Base-by-base conservation (phyloP, 2,888 invertebrate genomes). In the Pycnomerus fuliginosus region DNA sequence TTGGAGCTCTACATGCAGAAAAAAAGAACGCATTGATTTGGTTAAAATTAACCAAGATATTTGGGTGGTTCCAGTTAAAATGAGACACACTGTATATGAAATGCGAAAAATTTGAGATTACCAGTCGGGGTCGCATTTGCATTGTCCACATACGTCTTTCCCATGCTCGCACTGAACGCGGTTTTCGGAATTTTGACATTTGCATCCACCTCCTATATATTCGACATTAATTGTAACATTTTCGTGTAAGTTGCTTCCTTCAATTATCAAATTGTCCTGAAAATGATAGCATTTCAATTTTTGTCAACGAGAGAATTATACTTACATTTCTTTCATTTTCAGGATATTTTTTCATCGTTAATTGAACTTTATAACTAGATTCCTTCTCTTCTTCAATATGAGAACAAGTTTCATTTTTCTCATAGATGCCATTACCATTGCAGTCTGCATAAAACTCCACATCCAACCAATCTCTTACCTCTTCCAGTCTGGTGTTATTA, bases 161-260 rank as follows among this genome's bases (percentile, higher is more conserved):
- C 48, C 78, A 85, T 40, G 74, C 79, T 48, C 76, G 75, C 61
- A 76, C 65, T n/a, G 10, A 72, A 69, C 1, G 61, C 44, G 17
- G 68, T 75, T 60, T 86, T 25, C 10, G n/a, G 5, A 4, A 83
- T 59, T 87, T 85, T 50, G 85, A 78, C 35, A 90, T 73, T 55
- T 36, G 29, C 63, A 64, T 32, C 33, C 35, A 2, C 17, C 31
- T 1, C 59, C 64, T 2, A 57, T 28, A 37, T 64, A 69, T 17
- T 87, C 83, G 25, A 92, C 76, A 33, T 88, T 82, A 28, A 93
- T 70, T 8, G 78, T 76, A 41, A 91, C 68, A 11, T 74, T 71
- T 57, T 85, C 84, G 31, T 87, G 81, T 32, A 93, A 75, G 37
- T 87, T 87, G 2, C 84, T 83, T 55, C 92, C 92, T 44, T 85